Evolutionary conservation across 1,140 invertebrate species (phyloP).

Genomic region (Cyclina sinensis): DNA sequence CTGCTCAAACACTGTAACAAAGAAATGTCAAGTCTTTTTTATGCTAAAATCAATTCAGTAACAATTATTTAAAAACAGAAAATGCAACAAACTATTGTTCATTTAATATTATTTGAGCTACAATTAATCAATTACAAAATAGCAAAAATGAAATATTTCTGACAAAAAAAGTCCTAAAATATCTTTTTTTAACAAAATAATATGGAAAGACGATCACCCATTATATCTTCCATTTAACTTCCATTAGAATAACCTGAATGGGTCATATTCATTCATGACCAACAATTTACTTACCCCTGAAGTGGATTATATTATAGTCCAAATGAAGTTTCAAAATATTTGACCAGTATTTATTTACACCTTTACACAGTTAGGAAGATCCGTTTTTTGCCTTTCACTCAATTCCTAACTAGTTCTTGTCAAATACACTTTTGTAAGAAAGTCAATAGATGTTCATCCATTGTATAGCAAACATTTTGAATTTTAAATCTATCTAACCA

Average conservation of each 20-base stretch:
- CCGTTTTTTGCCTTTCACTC: not conserved
- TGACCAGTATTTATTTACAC: conserved; percentile 14
- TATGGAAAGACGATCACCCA: not conserved
- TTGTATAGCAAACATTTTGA: not conserved
- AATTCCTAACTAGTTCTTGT: not conserved
- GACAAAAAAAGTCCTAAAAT: no score
- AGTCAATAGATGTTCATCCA: conserved; percentile 22
- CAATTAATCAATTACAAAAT: no score
- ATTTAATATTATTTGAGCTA: no score
- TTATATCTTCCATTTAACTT: not conserved
- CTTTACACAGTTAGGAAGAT: not conserved
- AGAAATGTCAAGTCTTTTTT: no score
- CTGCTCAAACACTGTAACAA: no score
- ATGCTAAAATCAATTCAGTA: no score
- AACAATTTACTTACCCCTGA: not conserved
- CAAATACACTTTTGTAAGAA: conserved; percentile 7
- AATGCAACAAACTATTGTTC: no score
- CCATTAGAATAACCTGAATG: not conserved
- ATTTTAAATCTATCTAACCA: not conserved
- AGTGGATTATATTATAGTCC: not conserved
- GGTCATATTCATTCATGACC: not conserved
- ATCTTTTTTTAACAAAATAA: no score
- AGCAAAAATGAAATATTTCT: no score
- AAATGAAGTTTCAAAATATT: conserved; percentile 28
- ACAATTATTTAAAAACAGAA: no score